These are phyloP conservation scores for Druon quercuslanigerum DNA, from an alignment of 1,140 invertebrate species.

Conservation along the genomic window DNA sequence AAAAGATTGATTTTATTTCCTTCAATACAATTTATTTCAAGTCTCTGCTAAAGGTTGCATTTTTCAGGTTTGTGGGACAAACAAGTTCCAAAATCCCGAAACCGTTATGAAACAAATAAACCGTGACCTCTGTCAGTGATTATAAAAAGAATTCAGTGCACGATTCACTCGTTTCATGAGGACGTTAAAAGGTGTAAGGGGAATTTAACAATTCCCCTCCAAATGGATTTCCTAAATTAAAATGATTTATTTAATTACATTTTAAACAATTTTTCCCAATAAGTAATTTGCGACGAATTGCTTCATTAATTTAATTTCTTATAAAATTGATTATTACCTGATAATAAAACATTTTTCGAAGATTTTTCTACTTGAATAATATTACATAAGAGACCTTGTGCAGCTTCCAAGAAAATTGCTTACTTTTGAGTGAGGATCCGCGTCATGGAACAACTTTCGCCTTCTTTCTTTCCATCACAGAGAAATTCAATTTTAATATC, in stretches of 20 bases:
- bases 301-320: too few species aligned
- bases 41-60: background rate
- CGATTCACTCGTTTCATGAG: background rate
- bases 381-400: constrained; percentile 29
- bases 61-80: background rate
- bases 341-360: background rate
- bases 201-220: too few species aligned
- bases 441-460: constrained; percentile 51
- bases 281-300: too few species aligned
- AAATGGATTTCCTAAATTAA: too few species aligned
- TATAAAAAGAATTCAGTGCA: constrained; percentile 13
- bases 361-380: constrained; percentile 2
- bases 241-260: too few species aligned
- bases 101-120: constrained; percentile 9
- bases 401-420: constrained; percentile 26
- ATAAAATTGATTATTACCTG: too few species aligned
- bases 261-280: too few species aligned
- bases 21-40: background rate
- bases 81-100: background rate
- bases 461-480: constrained; percentile 27
- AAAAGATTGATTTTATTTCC: too few species aligned
- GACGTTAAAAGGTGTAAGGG: too few species aligned
- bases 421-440: constrained; percentile 16
- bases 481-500: background rate
- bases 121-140: background rate